Base-by-base conservation (phyloP, 2,797 vertebrate species). In the Danio aesculapii region DNA sequence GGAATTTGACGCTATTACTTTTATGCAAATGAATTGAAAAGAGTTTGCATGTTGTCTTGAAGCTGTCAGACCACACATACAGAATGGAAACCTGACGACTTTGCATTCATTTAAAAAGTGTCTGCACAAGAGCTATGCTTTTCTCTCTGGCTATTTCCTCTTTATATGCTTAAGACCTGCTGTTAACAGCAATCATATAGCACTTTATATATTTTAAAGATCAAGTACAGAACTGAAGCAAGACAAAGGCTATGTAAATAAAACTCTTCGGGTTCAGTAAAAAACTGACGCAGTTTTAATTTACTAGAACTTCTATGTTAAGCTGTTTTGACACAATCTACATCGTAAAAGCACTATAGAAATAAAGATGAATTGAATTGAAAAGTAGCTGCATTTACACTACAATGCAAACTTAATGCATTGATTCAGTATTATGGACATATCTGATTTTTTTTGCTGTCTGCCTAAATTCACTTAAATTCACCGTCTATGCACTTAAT, bases 101-200 rank as follows among this genome's bases (percentile, higher is more conserved):
- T 12, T 16, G 17, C 1, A 8, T 21, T 57, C 17, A 16, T n/a
- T 17, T 21, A 49, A 46, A 50, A 64, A 76, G 59, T 53, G 47
- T 14, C 53, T 6, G 41, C 53, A 21, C 17, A 46, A 14, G 41
- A 19, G 41, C 57, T 14, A 12, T 11, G 10, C 3, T 13, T 58
- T 49, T 77, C 4, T 58, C 0, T 17, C 46, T 14, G 52, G 14
- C 19, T 39, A 12, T 76, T 76, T 76, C 74, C 74, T 66, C 17
- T 53, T 77, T 66, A 21, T 53, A 21, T 46, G n/a, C 10, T 21
- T 12, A 10, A n/a, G 14, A 52, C 47, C 11, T 21, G 74, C 17
- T 76, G 7, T 55, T 75, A 67, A 12, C 39, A 44, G 49, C 1
- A 47, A 41, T 30, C 49, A 14, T 7, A 49, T 5, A 41, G 49